Evolutionary conservation across 2,113 vertebrate species (phyloP), one percentile per base, ranked within the genome.

Genomic region (Dicentrarchus labrax): DNA sequence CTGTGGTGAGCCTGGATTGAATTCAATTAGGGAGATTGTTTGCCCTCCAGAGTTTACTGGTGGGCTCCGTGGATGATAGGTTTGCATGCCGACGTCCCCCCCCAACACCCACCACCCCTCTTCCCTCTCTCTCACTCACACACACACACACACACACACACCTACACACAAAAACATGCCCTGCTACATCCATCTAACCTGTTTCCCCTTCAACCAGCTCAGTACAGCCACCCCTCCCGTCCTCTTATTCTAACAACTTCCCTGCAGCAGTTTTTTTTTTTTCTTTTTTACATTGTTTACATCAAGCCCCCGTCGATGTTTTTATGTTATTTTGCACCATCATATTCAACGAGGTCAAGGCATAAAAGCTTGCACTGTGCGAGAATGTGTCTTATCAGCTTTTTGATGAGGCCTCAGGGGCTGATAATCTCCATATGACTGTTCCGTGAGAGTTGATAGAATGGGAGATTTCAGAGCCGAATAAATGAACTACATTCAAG

Each of bases 21-120:
- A 93, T 94, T 93, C 90, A 93, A 93, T 93, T 93, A 93, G 90
- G 86, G 84, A 91, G 87, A 94, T 94, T 92, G 90, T 93, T 93
- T 89, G 87, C 87, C 91, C 86, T 92, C 84, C 69, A 75, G 75
- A 91, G 86, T 93, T 79, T 91, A 90, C 86, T 86, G 83, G 80
- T 84, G 86, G 78, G 86, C 79, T 80, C 79, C 2, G 51, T 82
- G 69, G 74, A 90, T 87, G 89, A 90, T 86, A 74, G 85, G 79
- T 88, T 87, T 76, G 78, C 79, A 82, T 74, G 70, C 66, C 24
- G 76, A 79, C 76, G 1, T 9, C 51, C 60, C n/a, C 75, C 57
- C 36, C 5, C 10, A 7, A 16, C 5, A 11, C 51, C 2, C 4
- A 30, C 30, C 30, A 30, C 30, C 30, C 30, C 1, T 3, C 30